Base-by-base conservation (phyloP, 2,797 vertebrate genomes). In the Rhinella marina region DNA sequence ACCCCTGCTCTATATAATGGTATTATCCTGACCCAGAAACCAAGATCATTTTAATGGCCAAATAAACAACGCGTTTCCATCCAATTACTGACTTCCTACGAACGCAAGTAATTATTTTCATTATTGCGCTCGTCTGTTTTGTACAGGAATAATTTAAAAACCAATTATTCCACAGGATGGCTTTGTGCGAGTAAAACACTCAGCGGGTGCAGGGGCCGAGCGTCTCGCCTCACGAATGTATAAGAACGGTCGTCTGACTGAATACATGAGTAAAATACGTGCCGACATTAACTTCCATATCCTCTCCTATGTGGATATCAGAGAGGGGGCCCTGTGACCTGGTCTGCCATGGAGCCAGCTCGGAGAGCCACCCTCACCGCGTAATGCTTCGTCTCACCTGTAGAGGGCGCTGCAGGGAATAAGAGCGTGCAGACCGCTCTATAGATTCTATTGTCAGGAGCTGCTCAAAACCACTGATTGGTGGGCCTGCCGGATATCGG, bases 111-210 rank as follows among this genome's bases (percentile, higher is more conserved):
- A 84, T 84, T 83, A 72, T 83, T 72, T 32, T 29, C 27, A 29
- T 83, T 82, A 82, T 68, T 68, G 54, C 48, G 41, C 62, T 84
- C 66, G 50, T 72, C 66, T 57, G 64, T 72, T 57, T 52, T 23
- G 4, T 19, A 56, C 17, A n/a, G 52, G 62, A 54, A 72, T 32
- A 54, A 83, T 57, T 57, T 21, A 57, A 84, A 57, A 84, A 73
- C 1, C 27, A 84, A 73, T 84, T 72, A 73, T 72, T 84, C 50
- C 19, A 12, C n/a, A 4, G 61, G 66, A 66, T 7, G 23, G 59
- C 78, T 80, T 59, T 41, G n/a, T 25, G 12, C 13, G 25, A 77
- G 76, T 10, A 10, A 14, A 21, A 81, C 61, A 50, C 19, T 52
- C 23, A 48, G 50, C 2, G 70, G 54, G 61, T 5, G 56, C 16